Conservation (phyloP, 2,113 vertebrate species). For the Gasterosteus aculeatus region DNA sequence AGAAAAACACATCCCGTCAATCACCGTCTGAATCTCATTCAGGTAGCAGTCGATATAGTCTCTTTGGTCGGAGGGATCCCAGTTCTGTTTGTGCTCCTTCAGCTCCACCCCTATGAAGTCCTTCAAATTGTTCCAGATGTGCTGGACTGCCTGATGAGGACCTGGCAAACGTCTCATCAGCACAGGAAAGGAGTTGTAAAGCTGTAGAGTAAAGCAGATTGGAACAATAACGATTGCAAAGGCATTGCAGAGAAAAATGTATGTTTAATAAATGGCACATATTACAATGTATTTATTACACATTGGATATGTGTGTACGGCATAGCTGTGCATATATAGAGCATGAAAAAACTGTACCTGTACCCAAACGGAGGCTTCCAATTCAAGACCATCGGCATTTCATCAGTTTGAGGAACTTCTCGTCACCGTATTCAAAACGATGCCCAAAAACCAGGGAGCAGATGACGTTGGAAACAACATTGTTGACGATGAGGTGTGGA, state of each 20-base stretch:
- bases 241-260: background rate
- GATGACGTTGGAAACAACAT: slow-evolving; percentile 85
- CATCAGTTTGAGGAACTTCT: slow-evolving; percentile 78
- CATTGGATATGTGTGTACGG: background rate
- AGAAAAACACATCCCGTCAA: background rate
- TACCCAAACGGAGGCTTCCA: slow-evolving; percentile 66
- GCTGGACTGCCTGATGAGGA: slow-evolving; percentile 69
- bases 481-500: slow-evolving; percentile 82
- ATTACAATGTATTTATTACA: background rate
- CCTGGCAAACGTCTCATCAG: slow-evolving; percentile 81
- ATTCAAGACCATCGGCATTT: slow-evolving; percentile 39
- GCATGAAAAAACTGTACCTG: slow-evolving; percentile 65
- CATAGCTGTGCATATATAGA: background rate
- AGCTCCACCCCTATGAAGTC: slow-evolving; percentile 64
- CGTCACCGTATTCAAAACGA: slow-evolving; percentile 83
- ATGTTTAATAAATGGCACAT: background rate
- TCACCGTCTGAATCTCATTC: slow-evolving; percentile 82
- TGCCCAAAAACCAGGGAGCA: slow-evolving; percentile 85
- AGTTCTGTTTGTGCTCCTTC: slow-evolving; percentile 76
- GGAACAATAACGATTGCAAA: background rate
- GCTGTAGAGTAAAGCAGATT: slow-evolving; percentile 40
- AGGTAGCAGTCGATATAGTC: slow-evolving; percentile 86
- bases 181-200: slow-evolving; percentile 73
- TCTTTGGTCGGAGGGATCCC: slow-evolving; percentile 72
- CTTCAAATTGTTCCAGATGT: slow-evolving; percentile 31